Evolutionary conservation across 2,888 invertebrate genomes (phyloP), one percentile per base, ranked within the genome.

Genomic region (Lepidocyrtinus sp.): DNA sequence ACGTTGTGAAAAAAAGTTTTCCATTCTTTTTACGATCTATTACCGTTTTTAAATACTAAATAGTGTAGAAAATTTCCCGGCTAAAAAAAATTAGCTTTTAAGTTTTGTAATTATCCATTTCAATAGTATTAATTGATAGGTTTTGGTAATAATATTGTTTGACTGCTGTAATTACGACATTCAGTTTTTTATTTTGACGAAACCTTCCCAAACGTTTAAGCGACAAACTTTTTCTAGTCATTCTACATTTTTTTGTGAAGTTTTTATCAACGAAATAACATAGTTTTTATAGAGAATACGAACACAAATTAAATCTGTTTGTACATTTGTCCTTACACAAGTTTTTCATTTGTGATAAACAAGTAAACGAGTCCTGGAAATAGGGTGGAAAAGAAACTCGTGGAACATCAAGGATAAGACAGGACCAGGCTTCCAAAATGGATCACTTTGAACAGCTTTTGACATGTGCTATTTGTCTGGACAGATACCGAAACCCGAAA

Each of bases 401-500:
- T 17, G 1, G 26, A 25, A 46, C 9, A 45, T 5, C 15, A 59
- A 59, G 21, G 9, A 12, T 27, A 15, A n/a, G 45, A 26, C 24
- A 7, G 22, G 15, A 36, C 36, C 12, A 36, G 5, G 36, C 36
- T 36, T 25, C 25, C 25, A 91, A 89, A 88, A 96, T 96, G 96
- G 96, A 96, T 92, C 96, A 96, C 92, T 96, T 96, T 89, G 98
- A 99, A 90, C 97, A 98, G 90, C 92, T 99, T 89, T 92, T 99
- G 89, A 98, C 97, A 87, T 99, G 99, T 91, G 96, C 98, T 89
- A 97, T 99, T 88, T 99, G 99, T 90, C 74, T 85, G 89, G 99
- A 99, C 91, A 93, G 99, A 88, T 99, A 95, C 90, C 92, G 96
- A 88, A 96, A 96, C 89, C 99, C 99, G n/a, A 99, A 98, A 91